phyloP scores from a whole-genome alignment of 2,797 vertebrate genomes.

The Tiaroga cobitis region DNA sequence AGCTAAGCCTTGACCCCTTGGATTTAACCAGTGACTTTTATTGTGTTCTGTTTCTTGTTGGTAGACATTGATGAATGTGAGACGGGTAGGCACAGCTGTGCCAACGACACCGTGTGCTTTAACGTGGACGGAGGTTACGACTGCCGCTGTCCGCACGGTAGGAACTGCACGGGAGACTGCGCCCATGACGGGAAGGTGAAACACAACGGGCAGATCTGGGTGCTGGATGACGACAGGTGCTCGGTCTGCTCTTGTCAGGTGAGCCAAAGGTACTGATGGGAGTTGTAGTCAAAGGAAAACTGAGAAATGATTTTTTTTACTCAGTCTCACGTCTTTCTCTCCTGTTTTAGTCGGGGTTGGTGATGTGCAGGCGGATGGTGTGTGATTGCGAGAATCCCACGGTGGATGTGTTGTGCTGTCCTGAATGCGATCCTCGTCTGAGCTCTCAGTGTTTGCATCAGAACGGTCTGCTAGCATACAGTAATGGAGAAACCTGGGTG shows the following conservation, averaged over 20 bases:
- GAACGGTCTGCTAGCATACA: slow-evolving; percentile 83
- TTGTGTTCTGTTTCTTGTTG: slow-evolving; percentile 49
- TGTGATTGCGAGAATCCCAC: slow-evolving; percentile 91
- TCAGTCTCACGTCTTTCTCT: background rate
- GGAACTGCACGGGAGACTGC: slow-evolving; percentile 87
- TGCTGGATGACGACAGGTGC: slow-evolving; percentile 85
- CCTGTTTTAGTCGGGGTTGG: slow-evolving; percentile 70
- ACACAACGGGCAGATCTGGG: slow-evolving; percentile 87
- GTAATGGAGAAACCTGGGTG: slow-evolving; percentile 87
- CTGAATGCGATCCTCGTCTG: slow-evolving; percentile 86
- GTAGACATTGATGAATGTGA: slow-evolving; percentile 87
- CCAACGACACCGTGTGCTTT: slow-evolving; percentile 87
- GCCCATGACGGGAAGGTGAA: slow-evolving; percentile 82
- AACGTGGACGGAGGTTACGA: slow-evolving; percentile 88
- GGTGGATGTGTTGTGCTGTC: slow-evolving; percentile 87
- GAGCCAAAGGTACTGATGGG: slow-evolving; percentile 50
- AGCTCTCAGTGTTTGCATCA: slow-evolving; percentile 87
- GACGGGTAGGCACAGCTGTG: slow-evolving; percentile 84
- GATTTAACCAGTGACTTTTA: background rate
- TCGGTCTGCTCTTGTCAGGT: slow-evolving; percentile 89
- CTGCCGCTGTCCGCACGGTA: slow-evolving; percentile 86
- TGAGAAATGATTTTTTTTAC: background rate
- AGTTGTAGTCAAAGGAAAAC: background rate
- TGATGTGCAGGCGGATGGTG: slow-evolving; percentile 89
- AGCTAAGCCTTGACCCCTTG: background rate